These are phyloP conservation scores for Subacronicta megacephala DNA, from an alignment of 2,888 invertebrate species.

Conservation along the genomic window DNA sequence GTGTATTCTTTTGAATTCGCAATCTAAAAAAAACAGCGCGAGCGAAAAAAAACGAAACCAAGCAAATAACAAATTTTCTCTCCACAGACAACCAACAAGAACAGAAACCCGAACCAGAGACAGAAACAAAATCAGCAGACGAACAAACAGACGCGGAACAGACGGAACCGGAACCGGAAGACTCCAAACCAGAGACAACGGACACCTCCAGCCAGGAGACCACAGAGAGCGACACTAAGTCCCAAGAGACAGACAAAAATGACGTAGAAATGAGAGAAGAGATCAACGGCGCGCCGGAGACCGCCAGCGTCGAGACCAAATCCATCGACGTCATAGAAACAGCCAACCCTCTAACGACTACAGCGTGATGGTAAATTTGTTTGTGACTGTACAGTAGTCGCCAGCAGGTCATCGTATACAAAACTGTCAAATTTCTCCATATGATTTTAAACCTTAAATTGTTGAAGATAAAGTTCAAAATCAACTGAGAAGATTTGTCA, in stretches of 20 bases:
- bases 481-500: no score
- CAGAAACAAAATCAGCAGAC: constrained; percentile 48
- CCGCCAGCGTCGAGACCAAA: constrained; percentile 58
- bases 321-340: constrained; percentile 63
- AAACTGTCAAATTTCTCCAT: no score
- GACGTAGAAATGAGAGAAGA: constrained; percentile 52
- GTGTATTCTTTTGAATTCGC: no score
- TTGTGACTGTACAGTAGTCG: constrained; percentile 37
- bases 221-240: constrained; percentile 61
- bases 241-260: constrained; percentile 56
- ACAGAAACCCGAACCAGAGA: constrained; percentile 49
- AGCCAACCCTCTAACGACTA: constrained; percentile 65
- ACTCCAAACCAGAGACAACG: constrained; percentile 70
- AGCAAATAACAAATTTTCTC: no score
- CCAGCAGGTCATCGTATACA: no score
- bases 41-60: neutral
- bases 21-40: no score
- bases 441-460: no score
- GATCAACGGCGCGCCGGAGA: constrained; percentile 70
- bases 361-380: constrained; percentile 73
- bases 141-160: constrained; percentile 59
- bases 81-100: constrained; percentile 63
- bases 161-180: constrained; percentile 57
- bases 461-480: no score
- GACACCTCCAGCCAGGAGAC: constrained; percentile 79